Evolutionary conservation across 53 echinoderm and acorn worm species (phyloP).

Genomic region (Luidia sarsii): DNA sequence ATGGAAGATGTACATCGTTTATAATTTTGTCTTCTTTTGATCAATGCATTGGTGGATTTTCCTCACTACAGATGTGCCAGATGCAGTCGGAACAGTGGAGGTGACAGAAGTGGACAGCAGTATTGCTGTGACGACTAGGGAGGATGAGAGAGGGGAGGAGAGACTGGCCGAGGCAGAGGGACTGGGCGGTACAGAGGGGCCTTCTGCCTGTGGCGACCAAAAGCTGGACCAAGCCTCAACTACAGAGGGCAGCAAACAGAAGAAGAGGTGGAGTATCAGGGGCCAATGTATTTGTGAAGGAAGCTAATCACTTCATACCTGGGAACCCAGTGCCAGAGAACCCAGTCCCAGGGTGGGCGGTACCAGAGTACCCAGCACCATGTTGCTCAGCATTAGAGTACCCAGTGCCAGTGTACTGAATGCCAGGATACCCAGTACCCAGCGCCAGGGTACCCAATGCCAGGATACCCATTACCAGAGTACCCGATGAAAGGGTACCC

Average conservation of each 20-base stretch:
- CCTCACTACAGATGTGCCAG: conserved; percentile 18
- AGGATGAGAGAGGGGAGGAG: not conserved
- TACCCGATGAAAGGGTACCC: no score
- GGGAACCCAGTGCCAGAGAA: no score
- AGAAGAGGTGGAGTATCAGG: not conserved
- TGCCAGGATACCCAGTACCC: no score
- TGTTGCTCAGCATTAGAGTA: no score
- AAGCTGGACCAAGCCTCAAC: not conserved
- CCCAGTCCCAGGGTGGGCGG: no score
- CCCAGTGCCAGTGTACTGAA: no score
- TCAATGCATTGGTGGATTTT: no score
- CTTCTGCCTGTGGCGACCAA: not conserved
- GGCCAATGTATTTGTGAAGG: no score
- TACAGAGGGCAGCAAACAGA: not conserved
- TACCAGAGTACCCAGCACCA: no score
- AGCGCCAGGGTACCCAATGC: no score
- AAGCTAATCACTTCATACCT: no score
- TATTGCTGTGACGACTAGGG: not conserved
- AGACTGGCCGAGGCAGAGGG: not conserved
- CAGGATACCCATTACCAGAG: no score
- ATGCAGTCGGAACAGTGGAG: conserved; percentile 27
- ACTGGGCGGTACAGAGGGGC: not conserved
- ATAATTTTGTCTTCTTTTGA: not conserved
- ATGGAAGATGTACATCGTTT: not conserved
- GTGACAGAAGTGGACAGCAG: not conserved